These are phyloP conservation scores for Lobophora halterata DNA, from an alignment of 2,888 invertebrate species.

Conservation along the genomic window DNA sequence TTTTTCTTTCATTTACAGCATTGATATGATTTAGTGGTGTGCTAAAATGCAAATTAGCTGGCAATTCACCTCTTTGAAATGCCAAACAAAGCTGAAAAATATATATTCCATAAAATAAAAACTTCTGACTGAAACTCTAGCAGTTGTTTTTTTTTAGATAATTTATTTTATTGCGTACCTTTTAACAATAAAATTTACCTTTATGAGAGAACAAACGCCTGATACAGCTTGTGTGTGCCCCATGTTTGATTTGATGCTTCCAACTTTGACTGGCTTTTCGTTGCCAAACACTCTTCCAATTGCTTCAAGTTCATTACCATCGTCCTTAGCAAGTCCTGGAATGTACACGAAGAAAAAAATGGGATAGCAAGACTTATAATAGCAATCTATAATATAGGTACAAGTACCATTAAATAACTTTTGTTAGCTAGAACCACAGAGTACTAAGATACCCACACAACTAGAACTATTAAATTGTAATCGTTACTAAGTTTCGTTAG, in stretches of 20 bases:
- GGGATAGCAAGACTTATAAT: too few species aligned
- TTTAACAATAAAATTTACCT: slow-evolving; percentile 46
- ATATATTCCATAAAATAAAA: too few species aligned
- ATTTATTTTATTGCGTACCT: neutral
- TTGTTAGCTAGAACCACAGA: slow-evolving; percentile 4
- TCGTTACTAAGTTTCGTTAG: too few species aligned
- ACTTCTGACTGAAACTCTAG: too few species aligned
- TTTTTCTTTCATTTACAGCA: slow-evolving; percentile 37
- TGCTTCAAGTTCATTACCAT: slow-evolving; percentile 82
- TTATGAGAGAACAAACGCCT: slow-evolving; percentile 74
- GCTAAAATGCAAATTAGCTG: slow-evolving; percentile 48
- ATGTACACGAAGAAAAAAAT: neutral
- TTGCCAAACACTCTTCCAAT: slow-evolving; percentile 77
- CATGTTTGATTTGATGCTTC: slow-evolving; percentile 55
- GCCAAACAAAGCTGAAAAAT: slow-evolving; percentile 46
- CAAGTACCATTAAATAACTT: too few species aligned
- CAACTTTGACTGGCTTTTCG: slow-evolving; percentile 75
- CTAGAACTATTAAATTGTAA: too few species aligned
- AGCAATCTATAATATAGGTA: too few species aligned
- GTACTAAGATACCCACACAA: too few species aligned
- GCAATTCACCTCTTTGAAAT: slow-evolving; percentile 45
- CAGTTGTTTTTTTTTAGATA: neutral
- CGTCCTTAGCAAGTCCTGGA: slow-evolving; percentile 77
- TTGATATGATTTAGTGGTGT: slow-evolving; percentile 38
- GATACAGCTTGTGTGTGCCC: slow-evolving; percentile 52